These are phyloP conservation scores for Anoplophora glabripennis DNA, from an alignment of 1,140 invertebrate species.

Conservation along the genomic window DNA sequence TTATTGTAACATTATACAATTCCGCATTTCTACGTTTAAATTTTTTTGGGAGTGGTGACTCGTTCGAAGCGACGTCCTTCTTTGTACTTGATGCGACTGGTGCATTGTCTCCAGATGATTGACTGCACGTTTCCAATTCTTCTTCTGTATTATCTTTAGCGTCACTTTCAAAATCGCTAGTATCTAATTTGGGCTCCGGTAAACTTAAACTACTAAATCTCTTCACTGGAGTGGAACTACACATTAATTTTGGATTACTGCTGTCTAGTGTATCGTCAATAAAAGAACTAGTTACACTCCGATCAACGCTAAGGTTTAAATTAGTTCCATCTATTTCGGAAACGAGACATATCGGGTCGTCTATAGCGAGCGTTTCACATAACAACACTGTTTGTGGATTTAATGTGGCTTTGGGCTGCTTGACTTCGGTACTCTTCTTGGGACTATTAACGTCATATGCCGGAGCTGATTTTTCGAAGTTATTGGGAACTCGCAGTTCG, in stretches of 20 bases:
- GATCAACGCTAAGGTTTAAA: slow-evolving; percentile 20
- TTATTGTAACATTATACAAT: slow-evolving; percentile 18
- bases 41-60: slow-evolving; percentile 22
- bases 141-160: slow-evolving; percentile 3
- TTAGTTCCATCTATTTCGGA: slow-evolving; percentile 35
- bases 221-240: slow-evolving; percentile 3
- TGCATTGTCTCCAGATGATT: slow-evolving; percentile 3
- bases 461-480: slow-evolving; percentile 73
- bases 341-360: slow-evolving; percentile 66
- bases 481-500: slow-evolving; percentile 68
- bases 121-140: slow-evolving; percentile 7
- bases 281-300: slow-evolving; percentile 21
- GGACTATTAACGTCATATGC: slow-evolving; percentile 56
- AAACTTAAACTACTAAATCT: slow-evolving; percentile 22
- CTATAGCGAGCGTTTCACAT: slow-evolving; percentile 75
- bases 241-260: neutral
- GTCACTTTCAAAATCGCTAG: neutral
- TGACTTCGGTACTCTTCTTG: slow-evolving; percentile 39
- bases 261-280: slow-evolving; percentile 16
- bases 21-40: slow-evolving; percentile 37
- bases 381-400: slow-evolving; percentile 83
- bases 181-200: slow-evolving; percentile 25
- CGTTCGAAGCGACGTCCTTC: neutral
- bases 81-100: neutral
- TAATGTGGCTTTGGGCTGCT: slow-evolving; percentile 52